Base-by-base conservation (phyloP, 2,888 invertebrate genomes). In the Dermolepida albohirtum region DNA sequence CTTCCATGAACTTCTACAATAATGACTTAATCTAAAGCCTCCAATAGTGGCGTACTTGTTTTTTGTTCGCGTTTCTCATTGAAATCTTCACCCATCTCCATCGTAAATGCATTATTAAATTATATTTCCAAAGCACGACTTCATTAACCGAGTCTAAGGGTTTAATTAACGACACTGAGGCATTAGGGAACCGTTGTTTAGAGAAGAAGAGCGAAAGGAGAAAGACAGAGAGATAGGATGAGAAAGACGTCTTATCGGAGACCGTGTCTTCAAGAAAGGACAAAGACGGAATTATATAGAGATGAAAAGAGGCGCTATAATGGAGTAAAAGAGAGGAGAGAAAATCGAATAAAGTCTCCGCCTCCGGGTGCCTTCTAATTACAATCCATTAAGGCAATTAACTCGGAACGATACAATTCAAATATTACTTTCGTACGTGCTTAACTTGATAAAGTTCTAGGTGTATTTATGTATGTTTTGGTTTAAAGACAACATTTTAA, bases 381-480 rank as follows among this genome's bases (percentile, higher is more conserved):
- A 80, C 77, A 65, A 71, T 74, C 78, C 77, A 80, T 80, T 81
- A 81, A 73, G 76, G 78, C 79, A 79, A 81, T 81, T 80, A 81
- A 79, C 77, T 77, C 71, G 73, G 74, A 78, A 75, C 77, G 59
- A 62, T 62, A 62, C 71, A 73, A 71, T 72, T 74, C 71, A 73
- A 71, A 73, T 72, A 65, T 54, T 43, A 66, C 51, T 70, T 72
- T 62, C 49, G 47, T 62, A 43, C 22, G 12, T 34, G 34, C 39
- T 6, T 2, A 7, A 6, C 12, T 17, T 22, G 22, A 22, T 22
- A 22, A 22, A 22, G 22, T 22, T 22, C 14, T 34, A 34, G 29
- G 10, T 12, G 52, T 16, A 34, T 52, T 34, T 39, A 34, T 52
- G 34, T 22, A 39, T 14, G 12, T n/a, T 8, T 34, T 2, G 1